These are phyloP conservation scores for Nymphalis polychloros DNA, from an alignment of 2,888 invertebrate species.

Conservation along the genomic window DNA sequence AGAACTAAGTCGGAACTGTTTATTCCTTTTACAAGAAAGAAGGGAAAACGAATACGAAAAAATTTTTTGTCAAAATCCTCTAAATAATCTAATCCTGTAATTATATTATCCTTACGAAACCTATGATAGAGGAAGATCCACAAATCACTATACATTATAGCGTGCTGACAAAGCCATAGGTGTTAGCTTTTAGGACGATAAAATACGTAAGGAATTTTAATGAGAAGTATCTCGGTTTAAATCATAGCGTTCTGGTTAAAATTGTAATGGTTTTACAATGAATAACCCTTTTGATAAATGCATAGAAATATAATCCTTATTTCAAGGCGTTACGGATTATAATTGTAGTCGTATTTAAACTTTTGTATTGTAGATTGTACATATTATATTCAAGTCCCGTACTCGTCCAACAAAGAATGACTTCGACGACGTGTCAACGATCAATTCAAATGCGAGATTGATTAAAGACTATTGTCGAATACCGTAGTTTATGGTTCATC, in stretches of 20 bases:
- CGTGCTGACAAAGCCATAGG: too few relatives aligned
- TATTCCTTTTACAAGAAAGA: too few relatives aligned
- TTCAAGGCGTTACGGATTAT: not conserved
- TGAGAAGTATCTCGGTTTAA: not conserved
- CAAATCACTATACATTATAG: too few relatives aligned
- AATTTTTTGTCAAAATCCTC: too few relatives aligned
- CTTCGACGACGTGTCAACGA: not conserved
- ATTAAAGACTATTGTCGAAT: not conserved
- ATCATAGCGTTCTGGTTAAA: not conserved
- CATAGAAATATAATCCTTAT: not conserved
- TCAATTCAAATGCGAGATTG: not conserved
- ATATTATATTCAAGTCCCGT: constrained; percentile 3
- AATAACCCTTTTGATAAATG: too few relatives aligned
- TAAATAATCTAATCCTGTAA: too few relatives aligned
- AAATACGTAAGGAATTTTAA: not conserved
- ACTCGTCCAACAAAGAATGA: not conserved
- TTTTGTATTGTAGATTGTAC: too few relatives aligned
- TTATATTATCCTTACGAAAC: too few relatives aligned
- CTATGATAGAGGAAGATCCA: too few relatives aligned
- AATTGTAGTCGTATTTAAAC: not conserved
- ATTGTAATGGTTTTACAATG: not conserved
- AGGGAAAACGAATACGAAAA: too few relatives aligned
- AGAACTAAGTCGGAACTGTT: too few relatives aligned
- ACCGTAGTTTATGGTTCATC: not conserved
- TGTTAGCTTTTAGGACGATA: too few relatives aligned